Evolutionary conservation across 2,888 invertebrate genomes (phyloP), one percentile per base, ranked within the genome.

Genomic region (Dryobotodes eremita): DNA sequence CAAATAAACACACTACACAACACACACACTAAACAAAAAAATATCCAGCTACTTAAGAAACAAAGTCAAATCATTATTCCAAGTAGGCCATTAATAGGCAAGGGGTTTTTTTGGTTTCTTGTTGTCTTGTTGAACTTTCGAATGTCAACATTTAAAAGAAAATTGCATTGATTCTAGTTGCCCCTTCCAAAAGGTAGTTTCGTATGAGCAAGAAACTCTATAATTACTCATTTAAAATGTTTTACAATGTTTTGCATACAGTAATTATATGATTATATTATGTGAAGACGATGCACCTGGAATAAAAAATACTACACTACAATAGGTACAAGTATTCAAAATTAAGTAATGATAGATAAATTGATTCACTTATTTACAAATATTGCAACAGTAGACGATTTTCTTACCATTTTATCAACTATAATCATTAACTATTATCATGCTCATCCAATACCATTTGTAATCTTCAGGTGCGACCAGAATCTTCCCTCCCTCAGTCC

Each of bases 401-500:
- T 59, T 59, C 7, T 59, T 26, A 26, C 17, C 2, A 59, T 59
- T 26, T 26, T 15, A 59, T 26, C 26, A 26, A 42, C 36, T 62
- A 23, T 20, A 1, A 20, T 31, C 31, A 31, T 11, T 36, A 53
- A 50, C 13, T 17, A 53, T 13, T 1, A 76, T 8, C 8, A 50
- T 76, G n/a, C 15, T 50, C 20, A 48, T 65, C 36, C 2, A 20
- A 48, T 36, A 65, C 13, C 3, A 57, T 65, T 65, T 55, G 23
- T 23, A 20, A 65, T 13, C 36, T 57, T 13, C 90, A 96, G 96
- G 83, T 91, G 79, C 87, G 92, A 72, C 90, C 94, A 75, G 94
- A 95, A 42, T 89, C 92, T 3, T 92, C 94, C 7, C 83, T 93
- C 3, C 92, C 93, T 13, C 95, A 95, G 68, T 96, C 96, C 2